Evolutionary conservation across 1,140 invertebrate species (phyloP), one percentile per base, ranked within the genome.

Genomic region (Apocrypta bakeri): DNA sequence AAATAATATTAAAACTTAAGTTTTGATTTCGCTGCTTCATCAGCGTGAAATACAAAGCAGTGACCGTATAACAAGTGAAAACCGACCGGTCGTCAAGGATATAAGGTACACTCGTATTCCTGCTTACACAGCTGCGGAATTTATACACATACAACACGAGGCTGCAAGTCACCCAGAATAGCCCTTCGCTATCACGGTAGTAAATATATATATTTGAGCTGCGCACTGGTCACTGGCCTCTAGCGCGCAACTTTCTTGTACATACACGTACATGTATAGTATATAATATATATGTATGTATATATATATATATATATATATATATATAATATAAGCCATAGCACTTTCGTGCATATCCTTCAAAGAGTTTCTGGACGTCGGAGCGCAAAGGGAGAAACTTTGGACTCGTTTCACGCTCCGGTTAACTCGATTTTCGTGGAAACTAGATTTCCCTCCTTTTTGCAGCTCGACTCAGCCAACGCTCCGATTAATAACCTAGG

Each of bases 341-440:
- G 31, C 24, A n/a, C 31, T 37, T 11, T 9, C 21, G 69, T 25
- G 69, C 33, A n/a, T 61, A 76, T 82, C 74, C 81, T 64, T 78
- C 74, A 68, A 82, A 82, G 81, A 72, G 42, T 66, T 77, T 64
- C 78, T 71, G 63, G 78, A 64, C 79, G 69, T 76, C 14, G 69
- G 79, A 48, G 64, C 42, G 68, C 17, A 63, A 64, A 78, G 69
- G 69, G 68, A 83, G 75, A 83, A 83, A 83, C 64, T 83, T 83
- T 31, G 69, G 56, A 75, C 12, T 78, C 75, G 75, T 83, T 83
- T 78, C 81, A 83, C 75, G 81, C 68, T 78, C 78, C 48, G 81
- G 48, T 83, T 78, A 78, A 82, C 81, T 77, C 81, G 81, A 82
- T 82, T 77, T 77, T 82, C 73, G 73, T 71, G 61, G 33, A 11